Percentiles rank a stretch among this genome's conserved stretches.
phyloP scores from a whole-genome alignment of 2,113 vertebrate genomes.

The Pterocles gutturalis region DNA sequence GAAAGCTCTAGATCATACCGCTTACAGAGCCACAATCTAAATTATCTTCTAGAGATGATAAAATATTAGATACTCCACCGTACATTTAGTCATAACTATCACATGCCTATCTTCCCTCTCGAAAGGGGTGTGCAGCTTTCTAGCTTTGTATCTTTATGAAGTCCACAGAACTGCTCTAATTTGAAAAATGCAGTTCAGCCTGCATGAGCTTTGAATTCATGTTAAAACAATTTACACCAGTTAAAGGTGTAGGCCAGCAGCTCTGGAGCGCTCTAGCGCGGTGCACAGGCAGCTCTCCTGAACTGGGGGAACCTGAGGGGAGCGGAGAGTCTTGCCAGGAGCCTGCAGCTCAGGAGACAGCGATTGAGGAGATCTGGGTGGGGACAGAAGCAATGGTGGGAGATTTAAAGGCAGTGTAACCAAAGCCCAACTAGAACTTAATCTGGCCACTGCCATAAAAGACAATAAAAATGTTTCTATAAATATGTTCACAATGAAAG shows the following conservation, averaged over 20 bases:
- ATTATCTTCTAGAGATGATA: not conserved
- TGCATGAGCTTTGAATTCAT: not conserved
- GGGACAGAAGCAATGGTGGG: not conserved
- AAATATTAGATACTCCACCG: not conserved
- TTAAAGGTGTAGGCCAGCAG: not conserved
- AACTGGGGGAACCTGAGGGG: not conserved
- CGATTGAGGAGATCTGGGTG: not conserved
- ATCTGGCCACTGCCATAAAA: too few species aligned
- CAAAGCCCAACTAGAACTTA: too few species aligned
- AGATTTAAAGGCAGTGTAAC: too few species aligned
- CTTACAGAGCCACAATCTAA: not conserved
- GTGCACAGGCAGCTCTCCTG: not conserved
- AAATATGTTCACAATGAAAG: too few species aligned
- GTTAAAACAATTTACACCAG: not conserved
- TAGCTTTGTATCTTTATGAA: not conserved
- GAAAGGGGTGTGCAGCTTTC: not conserved
- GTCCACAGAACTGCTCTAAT: not conserved
- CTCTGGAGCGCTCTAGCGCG: accelerated
- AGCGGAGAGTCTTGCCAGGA: not conserved
- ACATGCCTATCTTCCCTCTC: not conserved
- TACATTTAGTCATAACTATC: not conserved
- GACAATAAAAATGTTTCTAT: too few species aligned
- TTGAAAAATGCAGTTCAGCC: not conserved
- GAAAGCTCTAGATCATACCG: not conserved
- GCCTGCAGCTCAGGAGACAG: not conserved